Base-by-base conservation (phyloP, 2,113 vertebrate species). In the Fregetta grallaria region DNA sequence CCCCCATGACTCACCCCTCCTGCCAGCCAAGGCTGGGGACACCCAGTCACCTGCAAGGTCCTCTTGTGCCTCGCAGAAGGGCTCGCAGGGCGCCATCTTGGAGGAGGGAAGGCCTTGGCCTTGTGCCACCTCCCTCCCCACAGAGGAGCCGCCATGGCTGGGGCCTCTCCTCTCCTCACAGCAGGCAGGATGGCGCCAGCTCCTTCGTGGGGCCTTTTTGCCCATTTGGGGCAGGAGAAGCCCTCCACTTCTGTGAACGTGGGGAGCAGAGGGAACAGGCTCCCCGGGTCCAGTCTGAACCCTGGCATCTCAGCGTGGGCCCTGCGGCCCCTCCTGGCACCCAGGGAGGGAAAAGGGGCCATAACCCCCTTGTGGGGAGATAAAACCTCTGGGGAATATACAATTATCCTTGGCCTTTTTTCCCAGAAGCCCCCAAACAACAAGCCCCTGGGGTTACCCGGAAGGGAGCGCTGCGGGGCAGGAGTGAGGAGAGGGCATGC, bases 111-210 rank as follows among this genome's bases (percentile, higher is more conserved):
- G 20, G 53, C 55, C 66, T 49, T 2, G 2, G 45, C 68, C 16
- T 70, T 6, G 4, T 6, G 20, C 30, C 38, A 17, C 36, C 27
- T 58, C 30, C 26, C 5, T 86, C 21, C 15, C 7, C 80, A 8
- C 77, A 11, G 15, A 34, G 36, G 4, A 27, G 27, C 56, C 0
- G 4, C n/a, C 72, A 3, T 10, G 5, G 58, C 42, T 3, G 1
- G 20, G 27, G 29, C 29, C 2, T 10, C 25, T 23, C 4, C 8
- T n/a, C 36, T 61, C 36, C 71, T 52, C 62, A 59, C 11, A 11
- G 62, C 26, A 52, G 32, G 29, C 1, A 0, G 71, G 18, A 62
- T 0, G 6, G 63, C 0, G 0, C 4, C 66, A 34, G 27, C 34
- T 73, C 30, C 40, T 40, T 6, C 4, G 27, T 1, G 49, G 36